A percentile compares a stretch with the other conserved stretches of the same genome.
phyloP scores from a whole-genome alignment of 2,888 invertebrate genomes.

The Drosophila paranaensis region DNA sequence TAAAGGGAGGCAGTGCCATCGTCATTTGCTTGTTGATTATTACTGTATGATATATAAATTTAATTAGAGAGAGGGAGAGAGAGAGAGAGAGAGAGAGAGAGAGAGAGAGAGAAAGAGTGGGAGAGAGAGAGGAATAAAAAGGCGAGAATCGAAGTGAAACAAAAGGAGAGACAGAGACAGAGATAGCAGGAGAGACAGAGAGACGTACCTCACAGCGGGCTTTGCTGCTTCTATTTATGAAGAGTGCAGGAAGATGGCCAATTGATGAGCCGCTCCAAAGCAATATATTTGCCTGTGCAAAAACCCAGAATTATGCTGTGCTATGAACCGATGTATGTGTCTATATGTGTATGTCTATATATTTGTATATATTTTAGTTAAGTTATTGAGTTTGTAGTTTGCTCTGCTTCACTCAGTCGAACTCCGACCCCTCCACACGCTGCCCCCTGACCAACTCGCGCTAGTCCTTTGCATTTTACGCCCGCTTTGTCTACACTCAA shows the following conservation, averaged over 20 bases:
- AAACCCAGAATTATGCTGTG: background rate
- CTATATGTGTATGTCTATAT: background rate
- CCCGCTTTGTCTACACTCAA: conserved; percentile 15
- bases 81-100: too few species aligned
- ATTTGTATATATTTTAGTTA: background rate
- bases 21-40: too few species aligned
- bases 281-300: background rate
- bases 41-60: too few species aligned
- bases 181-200: background rate
- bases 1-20: too few species aligned
- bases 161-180: background rate
- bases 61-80: too few species aligned
- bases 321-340: background rate
- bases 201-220: too few species aligned
- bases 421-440: background rate
- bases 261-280: background rate
- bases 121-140: too few species aligned
- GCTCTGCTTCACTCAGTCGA: background rate
- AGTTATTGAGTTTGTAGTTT: conserved; percentile 1
- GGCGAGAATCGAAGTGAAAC: too few species aligned
- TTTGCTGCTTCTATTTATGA: background rate
- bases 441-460: conserved; percentile 13
- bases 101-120: too few species aligned
- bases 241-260: conserved; percentile 5
- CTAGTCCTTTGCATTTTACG: conserved; percentile 50